Percentiles rank a stretch among this genome's conserved stretches.
These are phyloP conservation scores for Oreochromis niloticus DNA, from an alignment of 2,113 vertebrate species.

Conservation along the genomic window DNA sequence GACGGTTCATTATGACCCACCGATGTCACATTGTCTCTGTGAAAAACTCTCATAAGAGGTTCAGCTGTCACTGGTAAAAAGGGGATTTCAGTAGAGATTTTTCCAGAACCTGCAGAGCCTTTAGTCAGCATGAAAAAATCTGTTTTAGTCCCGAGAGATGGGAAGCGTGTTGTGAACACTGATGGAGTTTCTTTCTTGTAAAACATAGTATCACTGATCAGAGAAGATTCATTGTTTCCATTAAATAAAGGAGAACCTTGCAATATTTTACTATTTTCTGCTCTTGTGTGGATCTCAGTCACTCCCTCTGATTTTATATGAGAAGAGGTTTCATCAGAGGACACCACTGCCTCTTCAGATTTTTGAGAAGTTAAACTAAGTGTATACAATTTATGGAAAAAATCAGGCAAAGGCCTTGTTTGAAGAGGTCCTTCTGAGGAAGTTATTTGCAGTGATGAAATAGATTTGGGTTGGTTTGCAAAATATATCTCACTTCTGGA, in stretches of 20 bases:
- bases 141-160: slow-evolving; percentile 11
- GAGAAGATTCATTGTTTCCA: background rate
- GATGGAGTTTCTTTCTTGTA: background rate
- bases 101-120: background rate
- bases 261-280: background rate
- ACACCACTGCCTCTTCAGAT: background rate
- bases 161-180: background rate
- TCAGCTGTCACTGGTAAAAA: background rate
- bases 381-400: background rate
- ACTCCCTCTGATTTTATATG: background rate
- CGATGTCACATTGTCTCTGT: background rate
- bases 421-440: background rate
- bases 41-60: background rate
- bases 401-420: background rate
- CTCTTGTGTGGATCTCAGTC: background rate
- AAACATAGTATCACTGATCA: background rate
- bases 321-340: background rate
- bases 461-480: background rate
- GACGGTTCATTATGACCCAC: background rate
- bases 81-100: background rate
- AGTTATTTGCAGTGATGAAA: background rate
- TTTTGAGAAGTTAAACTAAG: background rate
- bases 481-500: background rate
- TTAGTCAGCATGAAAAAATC: background rate
- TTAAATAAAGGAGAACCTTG: background rate